These are phyloP conservation scores for Diacarnus erythraeanus DNA, from an alignment of 37 sponge, comb jelly and placozoan species.

Conservation along the genomic window DNA sequence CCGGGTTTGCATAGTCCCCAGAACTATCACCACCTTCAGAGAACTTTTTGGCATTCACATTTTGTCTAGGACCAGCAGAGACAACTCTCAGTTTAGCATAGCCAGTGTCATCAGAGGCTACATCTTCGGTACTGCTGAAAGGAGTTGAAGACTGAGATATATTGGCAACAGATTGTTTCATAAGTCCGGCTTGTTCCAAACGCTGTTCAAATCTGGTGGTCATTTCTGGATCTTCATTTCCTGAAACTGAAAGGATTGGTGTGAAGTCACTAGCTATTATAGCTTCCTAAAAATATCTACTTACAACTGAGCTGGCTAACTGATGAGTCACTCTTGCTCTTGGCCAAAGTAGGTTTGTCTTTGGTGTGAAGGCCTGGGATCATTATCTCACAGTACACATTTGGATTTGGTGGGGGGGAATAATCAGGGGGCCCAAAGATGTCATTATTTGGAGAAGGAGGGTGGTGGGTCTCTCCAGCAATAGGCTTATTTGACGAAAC, in stretches of 20 bases:
- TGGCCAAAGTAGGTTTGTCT: not conserved
- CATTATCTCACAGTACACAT: slow-evolving; percentile 18
- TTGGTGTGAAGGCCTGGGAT: not conserved
- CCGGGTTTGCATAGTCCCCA: slow-evolving; percentile 38
- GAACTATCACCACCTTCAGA: not conserved
- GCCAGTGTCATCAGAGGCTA: not conserved
- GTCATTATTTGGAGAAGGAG: too few species aligned
- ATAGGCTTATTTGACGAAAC: too few species aligned
- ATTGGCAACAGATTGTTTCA: not conserved
- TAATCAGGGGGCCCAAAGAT: not conserved
- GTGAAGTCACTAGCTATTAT: not conserved
- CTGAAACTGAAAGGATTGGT: not conserved
- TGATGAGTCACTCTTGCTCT: not conserved
- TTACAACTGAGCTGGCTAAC: not conserved
- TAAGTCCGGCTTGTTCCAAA: not conserved
- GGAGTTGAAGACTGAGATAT: not conserved
- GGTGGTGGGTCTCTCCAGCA: too few species aligned
- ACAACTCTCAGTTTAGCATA: slow-evolving; percentile 12
- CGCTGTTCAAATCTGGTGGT: not conserved
- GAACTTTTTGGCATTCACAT: not conserved
- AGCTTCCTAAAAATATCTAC: not conserved
- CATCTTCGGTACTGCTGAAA: slow-evolving; percentile 15
- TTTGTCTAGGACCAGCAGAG: not conserved
- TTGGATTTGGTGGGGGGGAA: not conserved
- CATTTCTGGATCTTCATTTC: not conserved